Evolutionary conservation across 2,113 vertebrate species (phyloP).

Genomic region (Serinus canaria): DNA sequence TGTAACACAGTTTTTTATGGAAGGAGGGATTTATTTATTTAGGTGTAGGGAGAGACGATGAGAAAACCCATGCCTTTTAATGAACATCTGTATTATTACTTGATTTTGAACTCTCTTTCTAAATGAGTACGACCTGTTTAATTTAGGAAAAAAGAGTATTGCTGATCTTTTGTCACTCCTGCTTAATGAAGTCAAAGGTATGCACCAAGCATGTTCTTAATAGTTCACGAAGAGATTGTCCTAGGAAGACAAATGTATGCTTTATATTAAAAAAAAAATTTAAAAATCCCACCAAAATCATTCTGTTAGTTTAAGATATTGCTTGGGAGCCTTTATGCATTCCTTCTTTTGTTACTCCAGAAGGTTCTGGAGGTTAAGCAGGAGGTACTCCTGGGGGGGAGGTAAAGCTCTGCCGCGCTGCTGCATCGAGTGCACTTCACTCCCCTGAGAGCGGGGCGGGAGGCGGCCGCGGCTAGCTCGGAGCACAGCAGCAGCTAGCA

Average conservation of each 20-base stretch:
- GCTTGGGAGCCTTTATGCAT: not conserved
- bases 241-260: not conserved
- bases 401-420: not conserved
- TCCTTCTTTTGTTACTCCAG: not conserved
- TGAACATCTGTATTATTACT: not conserved
- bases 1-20: not conserved
- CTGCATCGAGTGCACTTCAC: no score
- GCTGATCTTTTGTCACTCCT: not conserved
- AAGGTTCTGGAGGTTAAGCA: not conserved
- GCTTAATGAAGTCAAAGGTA: not conserved
- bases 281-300: not conserved
- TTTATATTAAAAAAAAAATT: not conserved
- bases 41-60: not conserved
- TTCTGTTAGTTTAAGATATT: not conserved
- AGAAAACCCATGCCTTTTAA: not conserved
- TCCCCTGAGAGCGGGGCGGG: no score
- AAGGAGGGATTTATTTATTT: not conserved
- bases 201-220: not conserved
- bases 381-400: fast-evolving
- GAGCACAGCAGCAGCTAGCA: no score
- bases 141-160: not conserved
- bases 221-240: not conserved
- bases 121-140: not conserved
- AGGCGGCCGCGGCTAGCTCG: no score
- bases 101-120: not conserved